These are phyloP conservation scores for Rallus limicola DNA, from an alignment of 2,113 vertebrate genomes.

Conservation along the genomic window DNA sequence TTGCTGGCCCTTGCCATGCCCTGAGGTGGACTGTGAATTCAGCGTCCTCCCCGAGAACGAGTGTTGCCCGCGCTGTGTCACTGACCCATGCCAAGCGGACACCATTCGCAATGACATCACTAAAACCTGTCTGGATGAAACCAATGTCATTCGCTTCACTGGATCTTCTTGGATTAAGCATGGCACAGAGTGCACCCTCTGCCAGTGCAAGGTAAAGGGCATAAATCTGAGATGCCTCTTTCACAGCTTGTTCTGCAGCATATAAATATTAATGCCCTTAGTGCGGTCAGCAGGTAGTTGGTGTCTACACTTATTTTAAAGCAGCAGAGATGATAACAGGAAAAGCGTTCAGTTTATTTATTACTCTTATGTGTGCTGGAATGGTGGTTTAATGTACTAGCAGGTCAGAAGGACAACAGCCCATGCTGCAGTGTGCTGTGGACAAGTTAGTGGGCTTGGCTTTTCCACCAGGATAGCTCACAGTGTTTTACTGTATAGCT, in stretches of 20 bases:
- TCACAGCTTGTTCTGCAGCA: neutral
- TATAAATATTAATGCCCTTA: neutral
- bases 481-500: neutral
- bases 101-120: constrained; percentile 94
- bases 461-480: neutral
- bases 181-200: constrained; percentile 94
- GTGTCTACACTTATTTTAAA: neutral
- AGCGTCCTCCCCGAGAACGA: constrained; percentile 90
- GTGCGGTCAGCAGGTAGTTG: neutral
- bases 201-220: constrained; percentile 89
- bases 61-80: constrained; percentile 92
- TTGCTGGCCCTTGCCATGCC: constrained; percentile 95
- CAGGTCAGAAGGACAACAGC: neutral
- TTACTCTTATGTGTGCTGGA: neutral
- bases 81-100: constrained; percentile 94
- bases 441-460: accelerated
- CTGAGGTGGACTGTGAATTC: constrained; percentile 91
- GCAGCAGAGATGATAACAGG: neutral
- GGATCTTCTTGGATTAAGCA: constrained; percentile 98
- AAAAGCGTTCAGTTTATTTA: neutral
- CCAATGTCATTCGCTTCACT: constrained; percentile 91
- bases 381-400: neutral
- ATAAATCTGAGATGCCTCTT: neutral
- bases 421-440: neutral
- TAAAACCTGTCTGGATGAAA: constrained; percentile 94